These are phyloP conservation scores for Poicephalus meyeri DNA, from an alignment of 2,113 vertebrate species.

Conservation along the genomic window DNA sequence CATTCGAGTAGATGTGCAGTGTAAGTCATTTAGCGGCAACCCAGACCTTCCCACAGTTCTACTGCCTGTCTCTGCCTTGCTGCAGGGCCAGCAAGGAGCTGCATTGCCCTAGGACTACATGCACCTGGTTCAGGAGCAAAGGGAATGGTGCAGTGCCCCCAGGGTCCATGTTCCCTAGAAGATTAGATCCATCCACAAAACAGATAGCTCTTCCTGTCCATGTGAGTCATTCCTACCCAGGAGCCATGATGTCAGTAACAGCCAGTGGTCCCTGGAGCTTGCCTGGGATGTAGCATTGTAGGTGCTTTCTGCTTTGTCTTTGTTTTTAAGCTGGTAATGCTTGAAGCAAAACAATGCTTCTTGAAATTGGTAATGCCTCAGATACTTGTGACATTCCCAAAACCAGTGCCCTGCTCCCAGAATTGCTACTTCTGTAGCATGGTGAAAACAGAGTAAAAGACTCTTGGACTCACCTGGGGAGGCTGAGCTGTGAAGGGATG, in stretches of 20 bases:
- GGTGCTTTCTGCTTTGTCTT: background rate
- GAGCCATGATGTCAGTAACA: background rate
- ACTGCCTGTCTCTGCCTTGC: slow-evolving; percentile 26
- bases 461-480: background rate
- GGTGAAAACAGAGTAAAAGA: background rate
- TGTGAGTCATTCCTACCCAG: background rate
- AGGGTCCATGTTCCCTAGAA: background rate
- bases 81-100: slow-evolving; percentile 33
- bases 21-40: slow-evolving; percentile 84
- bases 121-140: slow-evolving; percentile 6
- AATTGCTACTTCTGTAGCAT: background rate
- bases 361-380: background rate
- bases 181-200: background rate
- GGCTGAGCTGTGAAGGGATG: background rate
- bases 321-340: background rate
- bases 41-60: slow-evolving; percentile 73
- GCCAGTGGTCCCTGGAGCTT: background rate
- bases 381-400: background rate
- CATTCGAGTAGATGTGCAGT: slow-evolving; percentile 99
- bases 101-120: background rate
- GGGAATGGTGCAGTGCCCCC: background rate
- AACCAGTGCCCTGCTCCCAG: background rate
- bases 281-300: background rate
- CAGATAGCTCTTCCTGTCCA: background rate
- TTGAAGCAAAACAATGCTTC: background rate